Evolutionary conservation across 1,140 invertebrate species (phyloP).

Genomic region (Ruditapes philippinarum): DNA sequence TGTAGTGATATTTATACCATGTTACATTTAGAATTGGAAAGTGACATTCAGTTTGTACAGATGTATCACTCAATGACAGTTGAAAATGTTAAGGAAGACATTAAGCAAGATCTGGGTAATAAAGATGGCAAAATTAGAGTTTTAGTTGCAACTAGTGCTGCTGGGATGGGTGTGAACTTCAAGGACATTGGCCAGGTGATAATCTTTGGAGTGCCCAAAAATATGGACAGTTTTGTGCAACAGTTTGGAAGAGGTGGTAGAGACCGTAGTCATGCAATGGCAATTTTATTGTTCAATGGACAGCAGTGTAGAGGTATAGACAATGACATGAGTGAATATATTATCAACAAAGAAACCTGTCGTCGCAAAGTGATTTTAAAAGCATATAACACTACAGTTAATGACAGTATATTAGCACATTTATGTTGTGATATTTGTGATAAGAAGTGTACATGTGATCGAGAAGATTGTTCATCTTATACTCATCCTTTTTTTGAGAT

Average conservation of each 20-base stretch:
- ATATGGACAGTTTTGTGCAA: slow-evolving; percentile 69
- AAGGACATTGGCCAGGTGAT: slow-evolving; percentile 52
- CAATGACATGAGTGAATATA: not conserved
- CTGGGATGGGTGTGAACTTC: slow-evolving; percentile 72
- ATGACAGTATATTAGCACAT: not conserved
- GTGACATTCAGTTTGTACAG: slow-evolving; percentile 40
- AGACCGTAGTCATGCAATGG: slow-evolving; percentile 39
- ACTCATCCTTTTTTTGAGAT: not conserved
- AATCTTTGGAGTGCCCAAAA: slow-evolving; percentile 59
- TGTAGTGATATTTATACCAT: slow-evolving; percentile 53
- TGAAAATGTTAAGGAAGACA: slow-evolving; percentile 62
- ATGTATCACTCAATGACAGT: slow-evolving; percentile 68
- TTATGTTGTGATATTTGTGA: slow-evolving; percentile 10
- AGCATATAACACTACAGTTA: not conserved
- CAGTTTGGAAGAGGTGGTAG: slow-evolving; percentile 66
- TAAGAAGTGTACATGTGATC: not conserved
- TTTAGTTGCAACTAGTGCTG: slow-evolving; percentile 68
- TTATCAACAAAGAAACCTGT: not conserved
- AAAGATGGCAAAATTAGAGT: slow-evolving; percentile 62
- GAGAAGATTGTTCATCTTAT: not conserved
- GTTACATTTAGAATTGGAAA: not conserved
- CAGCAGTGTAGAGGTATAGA: slow-evolving; percentile 6
- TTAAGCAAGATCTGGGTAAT: slow-evolving; percentile 58
- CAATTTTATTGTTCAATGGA: slow-evolving; percentile 53
- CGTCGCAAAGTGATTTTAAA: not conserved